phyloP scores from a whole-genome alignment of 2,888 invertebrate genomes.

The Epirrita christyi region DNA sequence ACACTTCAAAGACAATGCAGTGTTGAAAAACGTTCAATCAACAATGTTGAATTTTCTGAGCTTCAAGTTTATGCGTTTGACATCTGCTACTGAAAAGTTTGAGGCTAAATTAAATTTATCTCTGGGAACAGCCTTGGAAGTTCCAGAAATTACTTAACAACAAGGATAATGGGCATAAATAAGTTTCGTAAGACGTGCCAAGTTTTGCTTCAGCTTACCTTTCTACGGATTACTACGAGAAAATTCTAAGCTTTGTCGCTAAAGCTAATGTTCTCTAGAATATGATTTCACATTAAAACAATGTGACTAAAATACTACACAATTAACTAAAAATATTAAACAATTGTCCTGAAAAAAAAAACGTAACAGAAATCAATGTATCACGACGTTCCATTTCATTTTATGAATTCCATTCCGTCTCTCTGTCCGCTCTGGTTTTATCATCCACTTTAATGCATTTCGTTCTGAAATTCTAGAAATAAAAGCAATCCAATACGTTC shows the following conservation, averaged over 20 bases:
- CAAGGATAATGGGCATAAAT: conserved; percentile 39
- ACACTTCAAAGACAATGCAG: conserved; percentile 17
- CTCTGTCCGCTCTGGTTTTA: conserved; percentile 13
- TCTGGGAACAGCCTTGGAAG: conserved; percentile 38
- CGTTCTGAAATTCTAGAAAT: conserved; percentile 19
- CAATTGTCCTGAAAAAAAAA: no score
- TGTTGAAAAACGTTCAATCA: conserved; percentile 5
- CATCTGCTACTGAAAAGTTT: conserved; percentile 48
- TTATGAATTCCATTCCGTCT: conserved; percentile 12
- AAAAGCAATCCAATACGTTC: conserved; percentile 29
- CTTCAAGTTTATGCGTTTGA: conserved; percentile 45
- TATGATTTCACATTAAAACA: no score
- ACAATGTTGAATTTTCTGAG: conserved; percentile 39
- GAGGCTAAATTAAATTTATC: conserved; percentile 50
- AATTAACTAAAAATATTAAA: no score
- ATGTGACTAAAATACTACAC: no score
- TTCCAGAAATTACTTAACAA: conserved; percentile 40
- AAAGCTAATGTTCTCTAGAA: not conserved
- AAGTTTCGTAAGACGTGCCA: conserved; percentile 28
- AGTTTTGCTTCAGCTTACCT: conserved; percentile 14
- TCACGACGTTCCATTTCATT: conserved; percentile 3
- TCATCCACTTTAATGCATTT: conserved; percentile 21
- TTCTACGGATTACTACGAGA: conserved; percentile 3
- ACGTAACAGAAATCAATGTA: no score
- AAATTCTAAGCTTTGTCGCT: conserved; percentile 6